Base-by-base conservation (phyloP, 2,888 invertebrate species). In the Fragum fragum region DNA sequence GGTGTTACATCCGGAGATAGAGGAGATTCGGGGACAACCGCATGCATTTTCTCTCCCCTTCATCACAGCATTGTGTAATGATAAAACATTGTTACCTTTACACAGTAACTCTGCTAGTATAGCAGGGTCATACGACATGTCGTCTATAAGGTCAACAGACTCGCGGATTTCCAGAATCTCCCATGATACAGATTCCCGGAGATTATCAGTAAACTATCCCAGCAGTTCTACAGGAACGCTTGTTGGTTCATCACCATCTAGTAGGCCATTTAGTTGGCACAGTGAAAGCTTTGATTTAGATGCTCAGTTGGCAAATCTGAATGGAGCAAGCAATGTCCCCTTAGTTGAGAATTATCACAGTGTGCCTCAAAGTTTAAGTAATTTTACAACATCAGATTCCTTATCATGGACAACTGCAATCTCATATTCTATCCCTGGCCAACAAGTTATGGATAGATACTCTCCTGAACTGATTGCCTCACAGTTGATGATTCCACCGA, bases 61-160 rank as follows among this genome's bases (percentile, higher is more conserved):
- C 82, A 98, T 98, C 93, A 97, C 98, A 80, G 98, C 98, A 18
- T 96, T 98, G 89, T 98, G 98, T 95, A 98, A 98, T 94, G 98
- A 98, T 95, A 96, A 97, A 79, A 97, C 98, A 80, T 96, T 98
- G 91, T 95, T 93, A 85, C 86, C 88, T 21, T 79, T 87, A 36
- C 86, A 88, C 73, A 89, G 88, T 76, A 85, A 83, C 36, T 81
- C 87, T 14, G 87, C 87, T 28, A 86, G 90, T 69, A 83, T 88
- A 3, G 80, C 79, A 16, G 87, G 89, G 55, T 88, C 89, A 0
- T 89, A 90, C 57, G 91, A 91, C 72, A 90, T 89, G 70, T 88
- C 89, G 18, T 91, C 91, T 1, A 86, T 91, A 9, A 83, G 89
- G 52, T 91, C 92, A 29, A 90, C 88, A 7, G 92, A 92, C 73